A percentile compares a stretch with the other conserved stretches of the same genome.
Conservation (phyloP, 2,113 vertebrate species). For the Microcebus ravelobensis region DNA sequence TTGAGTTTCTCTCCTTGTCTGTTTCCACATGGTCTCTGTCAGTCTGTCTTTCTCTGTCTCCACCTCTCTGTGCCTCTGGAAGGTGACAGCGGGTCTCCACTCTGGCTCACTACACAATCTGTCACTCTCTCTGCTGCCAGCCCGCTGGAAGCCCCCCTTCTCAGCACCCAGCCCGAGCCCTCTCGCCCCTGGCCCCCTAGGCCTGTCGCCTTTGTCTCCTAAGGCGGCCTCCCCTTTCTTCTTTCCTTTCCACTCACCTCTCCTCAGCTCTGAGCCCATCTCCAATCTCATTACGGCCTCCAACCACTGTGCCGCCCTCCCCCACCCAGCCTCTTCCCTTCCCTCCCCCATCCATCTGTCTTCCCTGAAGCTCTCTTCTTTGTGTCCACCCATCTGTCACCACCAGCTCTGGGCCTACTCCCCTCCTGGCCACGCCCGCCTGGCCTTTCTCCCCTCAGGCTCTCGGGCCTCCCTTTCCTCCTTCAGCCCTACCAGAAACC, state of each 20-base stretch:
- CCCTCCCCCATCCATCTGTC: slow-evolving; percentile 86
- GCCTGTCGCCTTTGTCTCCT: slow-evolving; percentile 79
- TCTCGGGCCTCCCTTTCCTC: slow-evolving; percentile 47
- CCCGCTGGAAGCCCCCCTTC: slow-evolving; percentile 77
- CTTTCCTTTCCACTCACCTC: slow-evolving; percentile 61
- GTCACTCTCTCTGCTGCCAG: slow-evolving; percentile 82
- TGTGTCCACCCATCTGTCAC: slow-evolving; percentile 89
- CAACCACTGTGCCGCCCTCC: slow-evolving; percentile 72
- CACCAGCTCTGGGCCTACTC: slow-evolving; percentile 79
- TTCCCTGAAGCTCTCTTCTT: slow-evolving; percentile 83
- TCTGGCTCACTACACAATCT: slow-evolving; percentile 82
- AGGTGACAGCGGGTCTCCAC: slow-evolving; percentile 83
- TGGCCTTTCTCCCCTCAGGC: slow-evolving; percentile 77
- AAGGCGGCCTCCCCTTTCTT: slow-evolving; percentile 56
- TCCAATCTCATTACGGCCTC: slow-evolving; percentile 85
- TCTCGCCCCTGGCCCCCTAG: slow-evolving; percentile 58
- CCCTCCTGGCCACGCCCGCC: slow-evolving; percentile 69
- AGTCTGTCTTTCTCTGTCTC: neutral
- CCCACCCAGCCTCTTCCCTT: slow-evolving; percentile 73
- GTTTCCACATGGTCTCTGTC: neutral
- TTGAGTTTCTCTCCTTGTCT: neutral
- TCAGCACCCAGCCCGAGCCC: slow-evolving; percentile 23
- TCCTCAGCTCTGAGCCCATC: slow-evolving; percentile 73
- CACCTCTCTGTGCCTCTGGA: slow-evolving; percentile 30
- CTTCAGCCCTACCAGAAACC: neutral